phyloP scores from a whole-genome alignment of 1,140 invertebrate species.

The Coptotermes formosanus region DNA sequence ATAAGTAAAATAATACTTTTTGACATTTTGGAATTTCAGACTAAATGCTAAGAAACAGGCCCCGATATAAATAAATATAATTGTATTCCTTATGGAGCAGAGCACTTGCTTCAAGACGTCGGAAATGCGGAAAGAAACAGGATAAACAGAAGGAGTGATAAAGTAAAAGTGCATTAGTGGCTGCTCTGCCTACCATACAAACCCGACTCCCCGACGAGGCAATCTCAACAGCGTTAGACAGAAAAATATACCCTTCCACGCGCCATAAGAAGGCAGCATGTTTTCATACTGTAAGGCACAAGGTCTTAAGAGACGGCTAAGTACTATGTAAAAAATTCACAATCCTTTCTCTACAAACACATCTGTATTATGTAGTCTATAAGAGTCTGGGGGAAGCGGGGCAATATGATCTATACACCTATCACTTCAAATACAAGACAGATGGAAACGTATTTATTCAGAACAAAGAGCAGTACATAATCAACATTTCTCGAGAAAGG shows the following conservation, averaged over 20 bases:
- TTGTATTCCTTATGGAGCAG: not conserved
- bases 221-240: not conserved
- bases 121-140: not conserved
- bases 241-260: not conserved
- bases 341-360: not conserved
- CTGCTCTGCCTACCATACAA: not conserved
- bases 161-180: not conserved
- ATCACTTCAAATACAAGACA: too few species aligned
- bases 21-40: not conserved
- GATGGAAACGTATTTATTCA: too few species aligned
- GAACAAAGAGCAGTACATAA: too few species aligned
- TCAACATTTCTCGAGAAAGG: too few species aligned
- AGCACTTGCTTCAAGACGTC: not conserved
- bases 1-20: not conserved
- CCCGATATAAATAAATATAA: not conserved
- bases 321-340: not conserved
- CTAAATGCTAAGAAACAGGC: not conserved
- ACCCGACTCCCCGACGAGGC: not conserved
- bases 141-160: not conserved
- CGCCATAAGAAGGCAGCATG: not conserved
- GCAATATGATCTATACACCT: not conserved
- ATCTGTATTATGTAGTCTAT: not conserved
- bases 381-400: not conserved
- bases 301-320: not conserved
- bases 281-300: not conserved